These are phyloP conservation scores for Drosophila hamatofila DNA, from an alignment of 2,888 invertebrate genomes.

Conservation along the genomic window DNA sequence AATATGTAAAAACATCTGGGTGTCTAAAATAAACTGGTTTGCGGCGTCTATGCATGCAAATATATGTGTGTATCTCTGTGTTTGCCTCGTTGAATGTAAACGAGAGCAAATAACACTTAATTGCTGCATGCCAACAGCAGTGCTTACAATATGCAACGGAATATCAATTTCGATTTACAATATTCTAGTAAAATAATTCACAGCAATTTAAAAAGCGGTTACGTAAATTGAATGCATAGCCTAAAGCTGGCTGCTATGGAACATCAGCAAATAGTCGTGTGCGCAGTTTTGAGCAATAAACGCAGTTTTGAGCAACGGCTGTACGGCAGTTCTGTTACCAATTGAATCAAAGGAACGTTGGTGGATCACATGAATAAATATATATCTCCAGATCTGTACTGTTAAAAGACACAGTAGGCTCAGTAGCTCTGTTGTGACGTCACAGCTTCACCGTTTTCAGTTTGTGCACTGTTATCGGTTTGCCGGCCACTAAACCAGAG, in stretches of 20 bases:
- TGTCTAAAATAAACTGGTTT: slow-evolving; percentile 30
- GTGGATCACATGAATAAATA: background rate
- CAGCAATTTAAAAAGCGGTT: slow-evolving; percentile 28
- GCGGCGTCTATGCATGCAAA: slow-evolving; percentile 8
- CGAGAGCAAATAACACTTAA: background rate
- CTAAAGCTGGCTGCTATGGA: slow-evolving; percentile 15
- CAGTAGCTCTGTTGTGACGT: too few species aligned
- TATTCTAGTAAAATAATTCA: background rate
- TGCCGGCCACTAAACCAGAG: too few species aligned
- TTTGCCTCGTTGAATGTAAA: background rate
- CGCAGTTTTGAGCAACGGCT: background rate
- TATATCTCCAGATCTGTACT: background rate
- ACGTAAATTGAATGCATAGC: background rate
- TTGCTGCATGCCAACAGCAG: background rate
- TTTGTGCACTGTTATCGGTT: too few species aligned
- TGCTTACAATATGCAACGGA: background rate
- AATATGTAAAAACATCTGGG: slow-evolving; percentile 24
- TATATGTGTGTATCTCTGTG: background rate
- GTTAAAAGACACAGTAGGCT: too few species aligned
- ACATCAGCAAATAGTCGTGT: background rate
- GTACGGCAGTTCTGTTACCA: background rate
- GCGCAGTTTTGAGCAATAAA: slow-evolving; percentile 1
- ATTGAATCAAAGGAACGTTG: background rate
- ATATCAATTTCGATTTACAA: background rate
- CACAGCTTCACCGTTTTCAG: too few species aligned